Evolutionary conservation across 2,797 vertebrate genomes (phyloP).

Genomic region (Vireo griseus): DNA sequence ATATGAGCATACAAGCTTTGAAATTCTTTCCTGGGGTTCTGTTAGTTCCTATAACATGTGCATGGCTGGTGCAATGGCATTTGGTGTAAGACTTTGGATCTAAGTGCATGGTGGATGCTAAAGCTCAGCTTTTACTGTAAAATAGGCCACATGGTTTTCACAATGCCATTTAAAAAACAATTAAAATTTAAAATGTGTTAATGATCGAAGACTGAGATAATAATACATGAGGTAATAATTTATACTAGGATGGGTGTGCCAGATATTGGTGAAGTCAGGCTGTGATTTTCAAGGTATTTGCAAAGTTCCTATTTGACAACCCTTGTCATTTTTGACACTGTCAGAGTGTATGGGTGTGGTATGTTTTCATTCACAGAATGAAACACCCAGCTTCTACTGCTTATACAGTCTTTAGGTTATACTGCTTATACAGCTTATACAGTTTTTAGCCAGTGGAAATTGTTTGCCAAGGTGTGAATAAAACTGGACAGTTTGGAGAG

Average conservation of each 20-base stretch:
- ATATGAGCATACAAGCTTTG: background rate
- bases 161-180: background rate
- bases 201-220: background rate
- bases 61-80: background rate
- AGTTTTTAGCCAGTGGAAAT: background rate
- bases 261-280: background rate
- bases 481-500: background rate
- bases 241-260: background rate
- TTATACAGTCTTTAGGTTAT: too few relatives aligned
- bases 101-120: background rate
- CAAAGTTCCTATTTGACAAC: background rate
- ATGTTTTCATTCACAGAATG: background rate
- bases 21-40: background rate
- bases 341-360: too few relatives aligned
- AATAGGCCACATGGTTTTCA: background rate
- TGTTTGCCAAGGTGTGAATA: background rate
- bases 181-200: background rate
- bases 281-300: background rate
- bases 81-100: background rate
- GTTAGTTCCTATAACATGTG: background rate
- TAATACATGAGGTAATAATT: background rate
- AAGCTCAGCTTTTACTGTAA: background rate
- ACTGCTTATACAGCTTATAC: background rate
- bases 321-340: accelerated
- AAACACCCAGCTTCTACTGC: background rate